Percentiles rank a stretch among this genome's conserved stretches.
These are phyloP conservation scores for Ceratina calcarata DNA, from an alignment of 1,140 invertebrate genomes.

Conservation along the genomic window DNA sequence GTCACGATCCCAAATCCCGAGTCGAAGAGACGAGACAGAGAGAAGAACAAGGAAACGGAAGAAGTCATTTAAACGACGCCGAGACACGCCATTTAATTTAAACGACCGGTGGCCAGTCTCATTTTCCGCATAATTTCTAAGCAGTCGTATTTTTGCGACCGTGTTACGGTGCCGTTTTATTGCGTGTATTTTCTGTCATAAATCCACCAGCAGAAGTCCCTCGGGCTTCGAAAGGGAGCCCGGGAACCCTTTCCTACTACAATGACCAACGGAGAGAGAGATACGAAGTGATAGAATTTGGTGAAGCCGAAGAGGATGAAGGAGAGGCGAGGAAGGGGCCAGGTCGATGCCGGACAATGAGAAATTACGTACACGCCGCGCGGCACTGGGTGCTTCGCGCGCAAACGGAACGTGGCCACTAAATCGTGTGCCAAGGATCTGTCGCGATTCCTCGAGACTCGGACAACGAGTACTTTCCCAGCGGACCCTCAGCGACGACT, in stretches of 20 bases:
- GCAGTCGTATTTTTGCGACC: slow-evolving; percentile 34
- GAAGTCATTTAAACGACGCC: slow-evolving; percentile 1
- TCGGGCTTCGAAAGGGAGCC: slow-evolving; percentile 35
- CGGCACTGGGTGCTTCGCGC: slow-evolving; percentile 43
- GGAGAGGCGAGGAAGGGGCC: slow-evolving; percentile 34
- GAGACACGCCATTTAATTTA: slow-evolving; percentile 33
- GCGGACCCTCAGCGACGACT: not conserved
- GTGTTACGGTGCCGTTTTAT: slow-evolving; percentile 65
- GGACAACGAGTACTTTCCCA: slow-evolving; percentile 2
- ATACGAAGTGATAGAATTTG: slow-evolving; percentile 35
- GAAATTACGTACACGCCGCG: slow-evolving; percentile 69
- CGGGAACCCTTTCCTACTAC: slow-evolving; percentile 30
- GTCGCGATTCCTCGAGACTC: not conserved
- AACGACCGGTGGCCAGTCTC: slow-evolving; percentile 28
- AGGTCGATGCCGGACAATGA: slow-evolving; percentile 69
- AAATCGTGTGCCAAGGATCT: slow-evolving; percentile 6
- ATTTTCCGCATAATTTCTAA: slow-evolving; percentile 49
- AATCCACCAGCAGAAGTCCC: slow-evolving; percentile 61
- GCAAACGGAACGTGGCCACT: slow-evolving; percentile 15
- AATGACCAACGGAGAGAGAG: slow-evolving; percentile 43
- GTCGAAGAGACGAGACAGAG: not conserved
- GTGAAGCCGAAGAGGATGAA: not conserved
- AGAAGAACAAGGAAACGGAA: not conserved
- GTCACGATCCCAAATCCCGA: not conserved
- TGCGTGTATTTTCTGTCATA: slow-evolving; percentile 78